A percentile compares a stretch with the other conserved stretches of the same genome.
phyloP scores from a whole-genome alignment of 2,113 vertebrate species.

The Psilopsiagon aymara region DNA sequence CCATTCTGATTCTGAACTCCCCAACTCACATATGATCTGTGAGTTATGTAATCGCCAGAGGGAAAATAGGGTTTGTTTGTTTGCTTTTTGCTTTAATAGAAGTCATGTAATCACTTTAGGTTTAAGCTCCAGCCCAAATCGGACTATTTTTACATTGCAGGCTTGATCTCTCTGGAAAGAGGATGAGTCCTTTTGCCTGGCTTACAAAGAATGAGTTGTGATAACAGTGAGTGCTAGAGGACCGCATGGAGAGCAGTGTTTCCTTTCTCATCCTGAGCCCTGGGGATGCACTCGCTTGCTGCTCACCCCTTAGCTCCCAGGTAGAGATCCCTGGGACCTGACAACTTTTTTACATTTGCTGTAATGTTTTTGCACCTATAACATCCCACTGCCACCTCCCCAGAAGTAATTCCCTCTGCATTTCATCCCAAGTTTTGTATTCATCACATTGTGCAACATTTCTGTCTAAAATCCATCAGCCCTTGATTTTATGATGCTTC shows the following conservation, averaged over 20 bases:
- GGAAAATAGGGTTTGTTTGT: slow-evolving; percentile 29
- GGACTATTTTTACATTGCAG: slow-evolving; percentile 69
- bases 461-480: neutral
- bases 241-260: accelerated
- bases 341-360: neutral
- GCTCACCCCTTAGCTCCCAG: neutral
- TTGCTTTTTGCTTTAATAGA: slow-evolving; percentile 66
- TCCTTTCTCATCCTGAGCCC: neutral
- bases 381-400: neutral
- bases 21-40: slow-evolving; percentile 9
- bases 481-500: neutral
- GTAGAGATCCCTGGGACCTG: neutral
- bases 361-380: neutral
- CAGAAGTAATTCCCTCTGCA: neutral
- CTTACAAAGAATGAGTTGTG: neutral
- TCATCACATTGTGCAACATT: neutral
- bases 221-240: neutral
- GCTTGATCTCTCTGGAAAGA: slow-evolving; percentile 64
- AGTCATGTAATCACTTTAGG: slow-evolving; percentile 70
- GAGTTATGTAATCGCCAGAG: slow-evolving; percentile 43
- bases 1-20: neutral
- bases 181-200: slow-evolving; percentile 37
- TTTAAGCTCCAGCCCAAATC: slow-evolving; percentile 67
- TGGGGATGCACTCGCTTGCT: neutral
- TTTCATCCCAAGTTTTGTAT: neutral